Evolutionary conservation across 1,140 invertebrate genomes (phyloP), one percentile per base, ranked within the genome.

Genomic region (Brachionus angularis): DNA sequence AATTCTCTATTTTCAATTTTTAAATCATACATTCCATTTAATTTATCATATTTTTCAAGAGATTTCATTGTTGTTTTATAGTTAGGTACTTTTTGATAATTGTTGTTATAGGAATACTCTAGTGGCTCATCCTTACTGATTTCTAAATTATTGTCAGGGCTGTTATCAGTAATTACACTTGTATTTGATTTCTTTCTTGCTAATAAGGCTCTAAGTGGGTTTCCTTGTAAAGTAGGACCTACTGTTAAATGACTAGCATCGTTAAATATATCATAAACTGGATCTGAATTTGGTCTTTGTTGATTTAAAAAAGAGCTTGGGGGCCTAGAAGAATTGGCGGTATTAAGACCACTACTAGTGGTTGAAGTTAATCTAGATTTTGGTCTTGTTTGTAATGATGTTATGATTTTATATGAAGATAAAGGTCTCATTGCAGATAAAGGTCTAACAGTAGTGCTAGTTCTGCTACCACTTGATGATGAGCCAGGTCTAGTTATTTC

Each of bases 171-270:
- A 31, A 3, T 27, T 27, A 29, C 16, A 2, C 7, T 71, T 53
- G 72, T 74, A 49, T 71, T 73, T 10, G 73, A 53, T 72, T 76
- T 73, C 69, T 74, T 71, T 72, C 76, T 50, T 53, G 76, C 70
- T 62, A 75, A 58, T 33, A 82, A 74, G 16, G 79, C 78, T 74
- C 77, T 77, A 7, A 78, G 77, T 42, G 78, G 77, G 74, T 81
- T 82, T 7, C 80, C 80, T 77, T 79, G 81, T 2, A 82, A 76
- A 1, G 81, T 77, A n/a, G 53, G 74, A 21, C 80, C 80, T 25
- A 76, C 53, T 7, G 80, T 82, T 10, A 82, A 74, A 25, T 78
- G 77, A 76, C 78, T 79, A 23, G 72, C 61, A 18, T 76, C 74
- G 55, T 78, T 77, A 23, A 74, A 42, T n/a, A 64, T 23, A 36